Evolutionary conservation across 1,140 invertebrate genomes (phyloP), one percentile per base, ranked within the genome.

Genomic region (Wasmannia auropunctata): DNA sequence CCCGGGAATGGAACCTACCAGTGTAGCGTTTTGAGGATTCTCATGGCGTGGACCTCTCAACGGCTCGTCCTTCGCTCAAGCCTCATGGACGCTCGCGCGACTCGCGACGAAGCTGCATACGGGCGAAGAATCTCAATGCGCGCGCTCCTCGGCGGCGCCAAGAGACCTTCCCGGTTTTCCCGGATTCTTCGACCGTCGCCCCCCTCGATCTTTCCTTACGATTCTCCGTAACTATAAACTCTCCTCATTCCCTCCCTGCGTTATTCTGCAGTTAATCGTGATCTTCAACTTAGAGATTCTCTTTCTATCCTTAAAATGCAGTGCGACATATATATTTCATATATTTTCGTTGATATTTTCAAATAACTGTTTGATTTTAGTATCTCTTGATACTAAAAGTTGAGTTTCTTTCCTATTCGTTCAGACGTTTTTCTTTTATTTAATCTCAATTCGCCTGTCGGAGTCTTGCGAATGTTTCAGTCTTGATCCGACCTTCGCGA

Each of bases 11-110:
- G 28, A 58, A 93, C 95, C 86, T 95, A 95, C 95, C 95, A 95
- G 87, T 95, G 93, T 60, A 95, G 91, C 85, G 94, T 94, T 93
- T 95, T 95, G 65, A 95, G 94, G 90, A 95, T 95, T 94, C 94
- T 95, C 95, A 95, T 95, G 94, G 94, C 94, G 94, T 93, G 92
- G 89, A 88, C 65, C 77, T 83, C 79, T 90, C 83, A 77, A 90
- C 88, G 67, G 88, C 85, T 88, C 85, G 87, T 88, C 89, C 86
- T 91, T 88, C 88, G 88, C 85, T 93, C 89, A 92, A 90, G 86
- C 88, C 88, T 89, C 87, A 89, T 89, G 84, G 88, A 89, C 87
- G 88, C 86, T 87, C 65, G 85, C 89, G 89, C 89, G 90, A 91
- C 92, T 93, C 84, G 88, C 62, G 81, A 86, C 43, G 58, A 67